These are phyloP conservation scores for Siniperca obscura DNA, from an alignment of 2,797 vertebrate genomes.

Conservation along the genomic window DNA sequence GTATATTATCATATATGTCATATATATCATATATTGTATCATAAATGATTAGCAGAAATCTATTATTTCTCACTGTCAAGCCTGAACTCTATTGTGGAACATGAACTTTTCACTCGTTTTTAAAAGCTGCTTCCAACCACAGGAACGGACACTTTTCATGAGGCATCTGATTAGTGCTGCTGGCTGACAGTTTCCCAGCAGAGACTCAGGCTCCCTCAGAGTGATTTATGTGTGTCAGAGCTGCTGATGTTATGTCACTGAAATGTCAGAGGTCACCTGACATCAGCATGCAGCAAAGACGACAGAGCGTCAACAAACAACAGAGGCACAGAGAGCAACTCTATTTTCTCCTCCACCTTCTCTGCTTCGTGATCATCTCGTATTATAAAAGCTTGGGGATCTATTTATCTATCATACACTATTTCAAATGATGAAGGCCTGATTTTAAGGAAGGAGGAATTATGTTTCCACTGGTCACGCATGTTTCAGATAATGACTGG, in stretches of 20 bases:
- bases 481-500: neutral
- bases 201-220: neutral
- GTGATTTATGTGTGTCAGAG: neutral
- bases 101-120: neutral
- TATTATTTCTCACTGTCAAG: neutral
- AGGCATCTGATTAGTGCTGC: neutral
- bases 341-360: neutral
- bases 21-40: too few species aligned
- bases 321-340: neutral
- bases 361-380: neutral
- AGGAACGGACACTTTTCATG: neutral
- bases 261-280: constrained; percentile 9
- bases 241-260: constrained; percentile 17
- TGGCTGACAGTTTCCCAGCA: neutral
- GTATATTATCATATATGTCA: neutral
- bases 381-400: neutral
- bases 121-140: neutral
- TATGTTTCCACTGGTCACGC: neutral
- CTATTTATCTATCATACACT: neutral
- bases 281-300: neutral
- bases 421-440: neutral
- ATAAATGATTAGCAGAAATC: too few species aligned
- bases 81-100: neutral
- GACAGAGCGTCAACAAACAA: constrained; percentile 6
- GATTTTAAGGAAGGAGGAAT: neutral